Percentiles rank a stretch among this genome's conserved stretches.
phyloP scores from a whole-genome alignment of 2,797 vertebrate species.

The Paramormyrops hopkinsi region DNA sequence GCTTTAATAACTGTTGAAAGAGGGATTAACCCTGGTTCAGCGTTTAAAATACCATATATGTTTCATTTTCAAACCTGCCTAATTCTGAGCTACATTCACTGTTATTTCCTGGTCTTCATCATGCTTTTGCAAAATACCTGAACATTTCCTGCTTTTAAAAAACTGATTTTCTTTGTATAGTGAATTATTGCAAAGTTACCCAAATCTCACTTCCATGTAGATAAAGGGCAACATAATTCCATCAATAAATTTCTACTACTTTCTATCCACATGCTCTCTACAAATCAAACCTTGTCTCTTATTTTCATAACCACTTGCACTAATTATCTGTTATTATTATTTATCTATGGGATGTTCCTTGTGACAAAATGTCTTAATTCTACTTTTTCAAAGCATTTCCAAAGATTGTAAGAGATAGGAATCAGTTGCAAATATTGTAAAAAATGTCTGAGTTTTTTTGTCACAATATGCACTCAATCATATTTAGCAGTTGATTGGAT shows the following conservation, averaged over 20 bases:
- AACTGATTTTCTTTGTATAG: conserved; percentile 4
- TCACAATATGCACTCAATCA: not conserved
- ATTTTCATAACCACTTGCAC: not conserved
- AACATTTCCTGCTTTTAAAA: not conserved
- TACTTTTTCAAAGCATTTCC: not conserved
- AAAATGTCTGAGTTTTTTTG: not conserved
- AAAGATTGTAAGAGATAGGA: not conserved
- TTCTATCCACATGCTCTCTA: not conserved
- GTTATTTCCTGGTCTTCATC: not conserved
- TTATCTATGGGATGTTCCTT: not conserved
- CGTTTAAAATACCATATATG: not conserved
- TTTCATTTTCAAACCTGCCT: not conserved
- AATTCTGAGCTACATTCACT: not conserved
- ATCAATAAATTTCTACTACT: conserved; percentile 19
- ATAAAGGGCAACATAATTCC: not conserved
- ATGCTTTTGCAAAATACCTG: not conserved
- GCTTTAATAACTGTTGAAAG: conserved; percentile 4
- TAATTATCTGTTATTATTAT: no score
- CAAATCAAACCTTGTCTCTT: not conserved
- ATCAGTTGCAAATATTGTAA: not conserved
- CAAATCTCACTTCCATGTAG: conserved; percentile 3
- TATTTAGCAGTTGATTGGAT: not conserved
- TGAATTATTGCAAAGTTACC: not conserved
- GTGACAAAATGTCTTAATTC: not conserved
- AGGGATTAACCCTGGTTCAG: not conserved